Base-by-base conservation (phyloP, 2,888 invertebrate species). In the Macrosiphum euphorbiae region DNA sequence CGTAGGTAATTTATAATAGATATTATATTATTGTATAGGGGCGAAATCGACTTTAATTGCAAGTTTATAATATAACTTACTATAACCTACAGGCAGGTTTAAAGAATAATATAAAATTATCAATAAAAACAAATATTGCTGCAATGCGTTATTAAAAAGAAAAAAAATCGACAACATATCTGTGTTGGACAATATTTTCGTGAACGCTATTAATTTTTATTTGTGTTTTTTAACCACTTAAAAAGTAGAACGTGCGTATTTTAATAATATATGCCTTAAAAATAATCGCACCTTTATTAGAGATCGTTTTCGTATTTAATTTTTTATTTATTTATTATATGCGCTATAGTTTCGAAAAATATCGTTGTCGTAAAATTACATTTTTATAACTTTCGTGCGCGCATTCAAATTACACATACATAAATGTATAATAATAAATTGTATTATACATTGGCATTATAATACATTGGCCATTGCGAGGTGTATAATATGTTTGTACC, bases 281-380 rank as follows among this genome's bases (percentile, higher is more conserved):
- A 78, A 78, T 78, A 35, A 78, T 78, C 35, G n/a, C n/a, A 50
- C 10, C 1, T 90, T 91, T 91, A 91, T 91, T 91, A 41, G 28
- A 55, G 35, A 78, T 35, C 78, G 20, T 78, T 78, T 78, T 20
- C 20, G 20, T 35, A 78, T 78, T 84, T 85, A 26, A 44, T 91
- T 78, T 90, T 84, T 91, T 91, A 85, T 91, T 41, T 28, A 85
- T 91, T 91, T 86, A 58, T 91, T 85, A 58, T 67, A 67, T 44
- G 28, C 24, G 26, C 5, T 78, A 24, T 78, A 24, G 44, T 86
- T 47, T 86, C 8, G 78, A 78, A 78, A 78, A 44, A 91, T n/a
- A 52, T 86, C 11, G 85, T 58, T 35, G 47, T 86, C 55, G 26
- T 86, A 91, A 91, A 86, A 91, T 47, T n/a, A 88, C 52, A 52